Evolutionary conservation across 2,113 vertebrate genomes (phyloP).

Genomic region (Prunella fulvescens): DNA sequence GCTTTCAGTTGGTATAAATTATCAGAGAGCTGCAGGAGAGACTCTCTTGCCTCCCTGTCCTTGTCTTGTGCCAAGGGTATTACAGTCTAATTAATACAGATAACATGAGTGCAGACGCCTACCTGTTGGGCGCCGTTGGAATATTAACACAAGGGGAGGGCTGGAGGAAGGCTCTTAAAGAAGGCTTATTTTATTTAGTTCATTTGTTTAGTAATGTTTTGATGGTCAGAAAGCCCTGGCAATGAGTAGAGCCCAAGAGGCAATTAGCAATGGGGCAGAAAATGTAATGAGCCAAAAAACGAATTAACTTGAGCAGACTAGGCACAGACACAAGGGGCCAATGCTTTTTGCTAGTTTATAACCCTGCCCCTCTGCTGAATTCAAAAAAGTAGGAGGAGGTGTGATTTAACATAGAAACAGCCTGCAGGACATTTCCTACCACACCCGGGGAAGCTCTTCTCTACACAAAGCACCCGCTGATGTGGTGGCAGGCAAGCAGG

Average conservation of each 20-base stretch:
- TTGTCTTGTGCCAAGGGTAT: conserved; percentile 63
- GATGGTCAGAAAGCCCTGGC: conserved; percentile 55
- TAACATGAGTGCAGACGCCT: conserved; percentile 51
- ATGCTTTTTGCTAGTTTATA: conserved; percentile 43
- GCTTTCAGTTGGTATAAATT: conserved; percentile 33
- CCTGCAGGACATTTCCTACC: background rate
- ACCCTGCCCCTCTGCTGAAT: background rate
- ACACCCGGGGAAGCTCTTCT: background rate
- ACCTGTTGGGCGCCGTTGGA: conserved; percentile 45
- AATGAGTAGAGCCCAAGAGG: conserved; percentile 53
- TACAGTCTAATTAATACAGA: conserved; percentile 67
- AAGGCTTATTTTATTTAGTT: conserved; percentile 56
- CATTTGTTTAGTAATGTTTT: conserved; percentile 56
- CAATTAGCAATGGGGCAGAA: conserved; percentile 59
- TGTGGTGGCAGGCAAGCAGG: background rate
- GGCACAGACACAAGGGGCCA: conserved; percentile 15
- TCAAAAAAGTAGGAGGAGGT: background rate
- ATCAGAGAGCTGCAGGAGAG: conserved; percentile 54
- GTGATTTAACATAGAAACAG: background rate
- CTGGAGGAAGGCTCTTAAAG: background rate
- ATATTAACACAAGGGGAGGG: conserved; percentile 38
- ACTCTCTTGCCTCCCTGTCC: conserved; percentile 44
- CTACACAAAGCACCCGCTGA: background rate
- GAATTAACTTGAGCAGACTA: conserved; percentile 60
- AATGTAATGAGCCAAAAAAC: conserved; percentile 64